phyloP scores from a whole-genome alignment of 2,888 invertebrate species.

The Euplagia quadripunctaria region DNA sequence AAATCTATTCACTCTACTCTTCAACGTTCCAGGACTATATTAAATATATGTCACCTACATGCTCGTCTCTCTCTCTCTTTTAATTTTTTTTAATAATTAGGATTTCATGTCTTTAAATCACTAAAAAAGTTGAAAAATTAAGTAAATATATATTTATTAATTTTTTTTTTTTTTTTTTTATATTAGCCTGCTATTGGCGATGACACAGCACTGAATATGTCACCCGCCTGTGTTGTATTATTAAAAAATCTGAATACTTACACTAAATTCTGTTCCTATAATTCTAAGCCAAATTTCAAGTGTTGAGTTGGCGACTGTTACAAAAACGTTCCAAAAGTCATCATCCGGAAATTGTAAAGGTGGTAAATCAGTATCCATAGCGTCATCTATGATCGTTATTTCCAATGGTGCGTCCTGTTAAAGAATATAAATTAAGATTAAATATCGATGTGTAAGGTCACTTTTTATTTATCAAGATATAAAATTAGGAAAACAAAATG shows the following conservation, averaged over 20 bases:
- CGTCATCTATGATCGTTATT: conserved; percentile 60
- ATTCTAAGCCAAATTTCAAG: conserved; percentile 90
- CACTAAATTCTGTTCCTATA: conserved; percentile 89
- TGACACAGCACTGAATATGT: too few species aligned
- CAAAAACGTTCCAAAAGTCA: conserved; percentile 87
- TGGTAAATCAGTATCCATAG: conserved; percentile 78
- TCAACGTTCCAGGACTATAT: too few species aligned
- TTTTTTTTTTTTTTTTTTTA: too few species aligned
- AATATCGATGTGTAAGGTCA: background rate
- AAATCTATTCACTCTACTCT: too few species aligned
- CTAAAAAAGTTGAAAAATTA: too few species aligned
- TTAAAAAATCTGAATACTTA: conserved; percentile 69
- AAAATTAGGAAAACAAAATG: too few species aligned
- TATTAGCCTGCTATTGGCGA: too few species aligned
- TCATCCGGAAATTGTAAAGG: conserved; percentile 80
- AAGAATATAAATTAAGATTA: background rate
- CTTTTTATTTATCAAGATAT: background rate
- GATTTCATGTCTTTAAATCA: too few species aligned
- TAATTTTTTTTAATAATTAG: too few species aligned
- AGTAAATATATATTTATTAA: too few species aligned
- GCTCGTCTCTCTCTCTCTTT: too few species aligned
- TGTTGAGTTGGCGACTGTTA: conserved; percentile 88
- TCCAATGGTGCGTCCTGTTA: conserved; percentile 48
- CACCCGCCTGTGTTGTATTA: background rate
- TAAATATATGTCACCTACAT: too few species aligned